Evolutionary conservation across 2,888 invertebrate species (phyloP).

Genomic region (Bedellia somnulentella): DNA sequence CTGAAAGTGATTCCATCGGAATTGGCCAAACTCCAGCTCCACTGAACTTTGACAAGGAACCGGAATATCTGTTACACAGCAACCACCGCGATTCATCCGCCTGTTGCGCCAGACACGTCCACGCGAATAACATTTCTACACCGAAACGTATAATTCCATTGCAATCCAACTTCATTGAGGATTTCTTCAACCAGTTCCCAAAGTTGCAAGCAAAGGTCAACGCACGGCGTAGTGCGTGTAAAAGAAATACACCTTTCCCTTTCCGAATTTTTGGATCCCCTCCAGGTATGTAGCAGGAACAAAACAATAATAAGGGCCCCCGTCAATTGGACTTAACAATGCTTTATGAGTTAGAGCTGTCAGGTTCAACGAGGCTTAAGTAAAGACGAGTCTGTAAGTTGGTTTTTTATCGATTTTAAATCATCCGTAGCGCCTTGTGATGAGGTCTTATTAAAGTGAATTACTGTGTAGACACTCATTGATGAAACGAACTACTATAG

Average conservation of each 20-base stretch:
- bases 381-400: conserved; percentile 13
- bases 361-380: conserved; percentile 22
- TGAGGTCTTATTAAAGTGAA: conserved; percentile 32
- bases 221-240: no score
- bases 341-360: conserved; percentile 22
- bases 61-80: conserved; percentile 26
- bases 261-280: conserved; percentile 25
- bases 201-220: no score
- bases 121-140: no score
- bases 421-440: conserved; percentile 28
- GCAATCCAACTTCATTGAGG: no score
- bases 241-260: conserved; percentile 28
- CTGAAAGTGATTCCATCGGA: conserved; percentile 44
- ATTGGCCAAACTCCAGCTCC: conserved; percentile 48
- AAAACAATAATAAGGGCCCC: conserved; percentile 22
- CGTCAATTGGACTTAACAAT: conserved; percentile 24
- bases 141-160: no score
- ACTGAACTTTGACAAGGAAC: conserved; percentile 55
- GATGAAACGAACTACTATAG: neutral
- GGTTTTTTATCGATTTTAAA: conserved; percentile 30
- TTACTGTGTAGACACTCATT: conserved; percentile 26
- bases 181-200: no score
- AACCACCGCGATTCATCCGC: conserved; percentile 14
- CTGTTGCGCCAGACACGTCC: conserved; percentile 8
- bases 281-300: conserved; percentile 24